Evolutionary conservation across 2,888 invertebrate genomes (phyloP), one percentile per base, ranked within the genome.

Genomic region (Hypsopygia costalis): DNA sequence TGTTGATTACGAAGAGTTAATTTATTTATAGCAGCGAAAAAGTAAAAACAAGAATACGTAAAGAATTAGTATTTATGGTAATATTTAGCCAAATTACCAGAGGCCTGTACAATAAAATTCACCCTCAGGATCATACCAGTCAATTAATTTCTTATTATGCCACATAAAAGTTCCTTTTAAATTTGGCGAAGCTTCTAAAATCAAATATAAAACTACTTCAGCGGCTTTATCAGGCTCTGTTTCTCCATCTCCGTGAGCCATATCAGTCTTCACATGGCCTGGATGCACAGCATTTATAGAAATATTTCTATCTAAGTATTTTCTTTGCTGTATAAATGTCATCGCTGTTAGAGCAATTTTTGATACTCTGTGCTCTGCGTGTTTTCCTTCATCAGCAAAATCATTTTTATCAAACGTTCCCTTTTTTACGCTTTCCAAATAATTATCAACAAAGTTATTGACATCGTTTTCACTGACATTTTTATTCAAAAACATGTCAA

Each of bases 101-200:
- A 74, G 21, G 20, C 67, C 69, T 42, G 64, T 64, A 55, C 73
- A 72, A 47, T 75, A 75, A 52, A 69, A 79, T 54, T 83, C 80
- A 2, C 69, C 64, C 37, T 79, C 69, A 25, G 65, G 52, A 39
- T 88, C 81, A n/a, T 67, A 76, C 94, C 94, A 94, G 63, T 93
- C 91, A 0, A 91, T 80, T 16, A 93, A 64, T 34, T 79, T 82
- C 31, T 82, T 87, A 55, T 93, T 87, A 34, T 69, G 55, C 93
- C 94, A 94, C 60, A 94, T 81, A 55, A 91, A 94, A 47, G 89
- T 80, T 0, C 94, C 94, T 59, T 90, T 91, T 11, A 93, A 80
- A 38, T 90, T 81, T 0, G 83, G 76, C 0, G 89, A 81, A 0
- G 93, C 91, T 6, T 93, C 89, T 3, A 94, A 69, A 34, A 94